Base-by-base conservation (phyloP, 2,797 vertebrate genomes). In the Margarornis squamiger region DNA sequence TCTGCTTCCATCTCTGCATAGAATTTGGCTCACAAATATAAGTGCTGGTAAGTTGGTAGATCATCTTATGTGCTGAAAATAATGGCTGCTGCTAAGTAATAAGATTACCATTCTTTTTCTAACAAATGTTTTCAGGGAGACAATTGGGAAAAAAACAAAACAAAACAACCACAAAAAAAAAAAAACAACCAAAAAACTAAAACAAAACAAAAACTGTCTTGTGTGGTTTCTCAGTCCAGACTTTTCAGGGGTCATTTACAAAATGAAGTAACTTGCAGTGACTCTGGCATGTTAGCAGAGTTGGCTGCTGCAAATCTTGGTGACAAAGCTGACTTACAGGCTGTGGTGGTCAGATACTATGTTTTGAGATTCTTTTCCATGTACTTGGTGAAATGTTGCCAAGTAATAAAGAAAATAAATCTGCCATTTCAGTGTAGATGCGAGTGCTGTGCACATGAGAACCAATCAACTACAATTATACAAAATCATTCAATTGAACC, bases 21-120 rank as follows among this genome's bases (percentile, higher is more conserved):
- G 58, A 88, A 86, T 88, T 90, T 90, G 74, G 32, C 73, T 93
- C 43, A 77, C 68, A 90, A 80, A 59, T 90, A 71, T 38, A 83
- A 89, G 75, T 1, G 1, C 32, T 83, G 14, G 54, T 43, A 77
- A 72, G 15, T 49, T 2, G 6, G 12, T 90, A 79, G 51, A 38
- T 86, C 1, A 12, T 91, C 38, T 77, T 79, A 67, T 66, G 68
- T 84, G 48, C 54, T 88, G 81, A 88, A 90, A 88, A 49, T 88
- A 83, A 80, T 1, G 8, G 52, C 29, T 92, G 24, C 32, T 84
- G 16, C 17, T 76, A 78, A 62, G 34, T 84, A 88, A 46, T 49
- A 76, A 52, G 30, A 30, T 34, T 34, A 23, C 38, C 34, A 4
- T 66, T 94, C 14, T 65, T 74, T 86, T 77, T 74, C 58, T n/a